Evolutionary conservation across 1,140 invertebrate species (phyloP), one percentile per base, ranked within the genome.

Genomic region (Uloborus diversus): DNA sequence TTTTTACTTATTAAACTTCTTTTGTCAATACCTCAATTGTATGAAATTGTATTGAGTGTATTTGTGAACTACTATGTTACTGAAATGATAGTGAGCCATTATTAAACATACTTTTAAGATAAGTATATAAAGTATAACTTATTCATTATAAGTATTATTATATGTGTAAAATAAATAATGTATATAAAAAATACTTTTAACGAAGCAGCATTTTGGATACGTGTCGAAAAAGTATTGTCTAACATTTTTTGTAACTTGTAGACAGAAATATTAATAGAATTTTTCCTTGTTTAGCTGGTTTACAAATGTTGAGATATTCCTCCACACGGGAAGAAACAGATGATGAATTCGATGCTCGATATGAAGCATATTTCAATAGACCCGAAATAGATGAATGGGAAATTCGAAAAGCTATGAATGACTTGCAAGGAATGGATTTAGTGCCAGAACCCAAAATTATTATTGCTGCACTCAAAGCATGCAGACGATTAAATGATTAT

Each of bases 331-430:
- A 79, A 82, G 85, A 87, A 82, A 82, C 89, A 14, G 92, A 93
- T 59, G 92, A 91, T 82, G 90, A 93, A 84, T 93, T 93, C 85
- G 92, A 93, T 85, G 86, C 88, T 25, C 89, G 94, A 85, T 97
- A 94, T 87, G 92, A 93, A 86, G 90, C 91, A 27, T 98, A 92
- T 87, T 96, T 99, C 88, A 94, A 91, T 85, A 90, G 94, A 62
- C 89, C 90, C 51, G 94, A 98, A 83, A 95, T 99, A 85, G 97
- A 99, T 88, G 92, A 93, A 49, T 99, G 98, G 98, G 96, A 98
- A 89, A 90, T 97, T 80, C 91, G 98, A 27, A 94, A 96, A 84
- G 89, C 85, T n/a, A 89, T 91, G 87, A 89, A 88, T 84, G 89
- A 90, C 80, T 78, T 90, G 20, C 89, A 92, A 87, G 94, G 93